Evolutionary conservation across 1,140 invertebrate genomes (phyloP).

Genomic region (Drosophila kikkawai): DNA sequence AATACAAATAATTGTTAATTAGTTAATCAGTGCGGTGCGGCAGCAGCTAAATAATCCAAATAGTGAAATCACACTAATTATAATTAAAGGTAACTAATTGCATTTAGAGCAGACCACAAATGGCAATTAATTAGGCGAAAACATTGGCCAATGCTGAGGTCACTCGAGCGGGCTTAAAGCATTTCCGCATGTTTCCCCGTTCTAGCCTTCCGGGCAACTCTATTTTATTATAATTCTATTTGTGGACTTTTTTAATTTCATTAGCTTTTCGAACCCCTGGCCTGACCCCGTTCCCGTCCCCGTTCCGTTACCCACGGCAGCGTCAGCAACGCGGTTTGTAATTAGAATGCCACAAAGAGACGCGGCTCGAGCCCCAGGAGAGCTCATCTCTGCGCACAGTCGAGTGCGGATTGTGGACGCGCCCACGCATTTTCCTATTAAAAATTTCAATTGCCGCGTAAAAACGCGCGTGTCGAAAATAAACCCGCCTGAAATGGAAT

Average conservation of each 20-base stretch:
- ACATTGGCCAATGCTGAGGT: conserved; percentile 50
- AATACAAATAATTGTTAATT: conserved; percentile 51
- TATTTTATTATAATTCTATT: conserved; percentile 80
- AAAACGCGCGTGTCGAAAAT: conserved; percentile 81
- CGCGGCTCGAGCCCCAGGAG: conserved; percentile 41
- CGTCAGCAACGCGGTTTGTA: conserved; percentile 48
- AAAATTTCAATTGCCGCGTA: conserved; percentile 81
- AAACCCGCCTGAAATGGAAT: conserved; percentile 78
- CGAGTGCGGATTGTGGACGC: conserved; percentile 75
- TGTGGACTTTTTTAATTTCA: conserved; percentile 80
- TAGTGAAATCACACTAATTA: conserved; percentile 71
- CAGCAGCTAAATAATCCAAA: conserved; percentile 48
- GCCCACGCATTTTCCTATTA: conserved; percentile 82
- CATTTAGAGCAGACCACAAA: conserved; percentile 60
- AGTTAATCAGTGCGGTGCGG: conserved; percentile 55
- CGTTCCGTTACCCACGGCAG: neutral
- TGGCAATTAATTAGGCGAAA: conserved; percentile 69
- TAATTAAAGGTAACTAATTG: conserved; percentile 74
- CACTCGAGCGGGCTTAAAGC: conserved; percentile 14
- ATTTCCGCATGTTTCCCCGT: conserved; percentile 2
- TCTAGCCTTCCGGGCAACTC: conserved; percentile 38
- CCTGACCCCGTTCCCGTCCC: neutral
- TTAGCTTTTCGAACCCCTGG: conserved; percentile 38
- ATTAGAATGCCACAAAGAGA: conserved; percentile 79
- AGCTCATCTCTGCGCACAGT: conserved; percentile 50